A percentile compares a stretch with the other conserved stretches of the same genome.
phyloP scores from a whole-genome alignment of 2,888 invertebrate species.

The Cancer borealis region DNA sequence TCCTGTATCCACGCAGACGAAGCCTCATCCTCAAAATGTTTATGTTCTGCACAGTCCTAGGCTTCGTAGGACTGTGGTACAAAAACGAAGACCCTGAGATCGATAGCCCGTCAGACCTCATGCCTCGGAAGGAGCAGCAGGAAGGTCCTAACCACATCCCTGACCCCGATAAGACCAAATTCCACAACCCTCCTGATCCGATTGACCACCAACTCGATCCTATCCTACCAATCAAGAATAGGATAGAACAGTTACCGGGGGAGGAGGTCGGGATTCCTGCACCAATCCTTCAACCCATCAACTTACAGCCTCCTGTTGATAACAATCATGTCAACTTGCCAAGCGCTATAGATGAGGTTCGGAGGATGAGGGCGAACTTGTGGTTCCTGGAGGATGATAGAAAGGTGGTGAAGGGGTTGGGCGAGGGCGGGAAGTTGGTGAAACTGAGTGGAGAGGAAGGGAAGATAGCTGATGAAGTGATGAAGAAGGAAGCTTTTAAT shows the following conservation, averaged over 20 bases:
- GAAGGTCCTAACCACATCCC: slow-evolving; percentile 16
- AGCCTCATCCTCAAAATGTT: slow-evolving; percentile 65
- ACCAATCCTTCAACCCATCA: neutral
- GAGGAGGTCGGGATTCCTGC: slow-evolving; percentile 39
- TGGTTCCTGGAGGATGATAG: slow-evolving; percentile 69
- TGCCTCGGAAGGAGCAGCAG: slow-evolving; percentile 21
- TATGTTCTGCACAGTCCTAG: slow-evolving; percentile 68
- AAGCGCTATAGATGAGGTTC: slow-evolving; percentile 58
- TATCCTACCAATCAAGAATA: slow-evolving; percentile 54
- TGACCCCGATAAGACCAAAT: slow-evolving; percentile 21
- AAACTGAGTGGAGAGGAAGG: slow-evolving; percentile 85
- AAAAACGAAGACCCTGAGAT: slow-evolving; percentile 58
- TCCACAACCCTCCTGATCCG: slow-evolving; percentile 51
- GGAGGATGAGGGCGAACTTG: slow-evolving; percentile 60
- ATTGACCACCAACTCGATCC: neutral
- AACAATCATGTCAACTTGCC: slow-evolving; percentile 37
- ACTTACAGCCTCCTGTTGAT: neutral
- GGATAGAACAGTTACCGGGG: neutral
- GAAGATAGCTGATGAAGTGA: slow-evolving; percentile 84
- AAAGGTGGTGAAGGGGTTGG: slow-evolving; percentile 81
- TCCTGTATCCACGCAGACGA: slow-evolving; percentile 66
- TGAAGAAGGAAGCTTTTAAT: slow-evolving; percentile 92
- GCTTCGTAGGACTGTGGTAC: slow-evolving; percentile 73
- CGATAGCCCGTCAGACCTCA: slow-evolving; percentile 21
- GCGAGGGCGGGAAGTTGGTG: slow-evolving; percentile 87